These are phyloP conservation scores for Apamea sordens DNA, from an alignment of 2,888 invertebrate genomes.

Conservation along the genomic window DNA sequence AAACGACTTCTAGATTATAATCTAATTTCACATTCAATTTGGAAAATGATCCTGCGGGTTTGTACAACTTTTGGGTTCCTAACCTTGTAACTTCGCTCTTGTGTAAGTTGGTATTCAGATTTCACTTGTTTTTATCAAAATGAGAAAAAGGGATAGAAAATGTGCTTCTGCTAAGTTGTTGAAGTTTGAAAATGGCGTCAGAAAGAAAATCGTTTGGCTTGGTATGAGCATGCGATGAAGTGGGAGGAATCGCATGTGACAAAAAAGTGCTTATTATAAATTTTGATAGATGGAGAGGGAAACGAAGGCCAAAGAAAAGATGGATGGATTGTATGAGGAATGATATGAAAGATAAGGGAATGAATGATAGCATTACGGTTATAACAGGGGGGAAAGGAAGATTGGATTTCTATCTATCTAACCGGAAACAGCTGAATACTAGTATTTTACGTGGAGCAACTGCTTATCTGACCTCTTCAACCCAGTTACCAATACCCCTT, in stretches of 20 bases:
- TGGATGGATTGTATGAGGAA: neutral
- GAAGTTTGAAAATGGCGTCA: neutral
- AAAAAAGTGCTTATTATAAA: neutral
- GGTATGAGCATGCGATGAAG: neutral
- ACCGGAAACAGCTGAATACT: neutral
- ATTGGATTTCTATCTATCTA: neutral
- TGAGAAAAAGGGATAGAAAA: slow-evolving; percentile 30
- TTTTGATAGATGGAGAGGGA: neutral
- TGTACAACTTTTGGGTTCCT: slow-evolving; percentile 49
- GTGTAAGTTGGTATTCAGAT: slow-evolving; percentile 25
- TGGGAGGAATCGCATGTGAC: neutral
- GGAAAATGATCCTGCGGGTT: slow-evolving; percentile 50
- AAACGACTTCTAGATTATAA: slow-evolving; percentile 55
- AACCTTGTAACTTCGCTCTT: slow-evolving; percentile 50
- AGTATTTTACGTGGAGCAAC: neutral
- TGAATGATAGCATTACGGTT: neutral
- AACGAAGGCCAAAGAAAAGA: neutral
- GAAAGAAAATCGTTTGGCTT: neutral
- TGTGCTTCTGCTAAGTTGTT: neutral
- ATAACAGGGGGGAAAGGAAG: neutral
- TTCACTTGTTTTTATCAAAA: slow-evolving; percentile 30
- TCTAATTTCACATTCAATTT: slow-evolving; percentile 63
- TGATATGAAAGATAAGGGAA: neutral
- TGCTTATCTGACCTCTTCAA: neutral
- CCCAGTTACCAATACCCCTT: neutral